phyloP scores from a whole-genome alignment of 2,797 vertebrate species.

The Bradypodion pumilum region DNA sequence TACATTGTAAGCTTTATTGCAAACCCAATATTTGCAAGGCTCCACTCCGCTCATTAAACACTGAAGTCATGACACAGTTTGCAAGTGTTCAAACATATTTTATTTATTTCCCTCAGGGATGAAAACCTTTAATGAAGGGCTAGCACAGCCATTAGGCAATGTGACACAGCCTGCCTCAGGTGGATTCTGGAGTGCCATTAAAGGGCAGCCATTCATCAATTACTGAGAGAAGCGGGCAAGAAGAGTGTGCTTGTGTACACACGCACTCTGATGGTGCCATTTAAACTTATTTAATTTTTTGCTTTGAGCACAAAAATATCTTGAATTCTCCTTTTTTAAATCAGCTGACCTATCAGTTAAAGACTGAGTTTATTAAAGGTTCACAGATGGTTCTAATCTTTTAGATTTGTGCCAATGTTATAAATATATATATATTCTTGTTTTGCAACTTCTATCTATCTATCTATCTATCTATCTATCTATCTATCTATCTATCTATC shows the following conservation, averaged over 20 bases:
- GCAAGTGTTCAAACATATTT: background rate
- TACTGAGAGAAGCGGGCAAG: too few relatives aligned
- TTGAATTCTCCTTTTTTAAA: background rate
- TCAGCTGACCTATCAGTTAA: background rate
- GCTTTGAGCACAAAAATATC: background rate
- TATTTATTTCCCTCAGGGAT: background rate
- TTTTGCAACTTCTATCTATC: too few relatives aligned
- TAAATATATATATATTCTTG: too few relatives aligned
- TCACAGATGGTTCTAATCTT: background rate
- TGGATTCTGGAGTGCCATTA: background rate
- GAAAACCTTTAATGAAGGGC: background rate
- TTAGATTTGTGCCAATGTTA: background rate
- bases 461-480: too few relatives aligned
- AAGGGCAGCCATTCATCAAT: background rate
- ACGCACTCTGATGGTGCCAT: background rate
- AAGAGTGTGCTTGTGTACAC: background rate
- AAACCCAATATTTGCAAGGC: background rate
- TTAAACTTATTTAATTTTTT: background rate
- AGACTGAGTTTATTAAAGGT: background rate
- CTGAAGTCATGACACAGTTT: background rate
- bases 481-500: too few relatives aligned
- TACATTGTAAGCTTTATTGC: background rate
- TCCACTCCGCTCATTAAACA: background rate
- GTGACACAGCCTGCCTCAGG: background rate
- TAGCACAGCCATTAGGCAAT: background rate